Base-by-base conservation (phyloP, 2,888 invertebrate genomes). In the Nebria salina region DNA sequence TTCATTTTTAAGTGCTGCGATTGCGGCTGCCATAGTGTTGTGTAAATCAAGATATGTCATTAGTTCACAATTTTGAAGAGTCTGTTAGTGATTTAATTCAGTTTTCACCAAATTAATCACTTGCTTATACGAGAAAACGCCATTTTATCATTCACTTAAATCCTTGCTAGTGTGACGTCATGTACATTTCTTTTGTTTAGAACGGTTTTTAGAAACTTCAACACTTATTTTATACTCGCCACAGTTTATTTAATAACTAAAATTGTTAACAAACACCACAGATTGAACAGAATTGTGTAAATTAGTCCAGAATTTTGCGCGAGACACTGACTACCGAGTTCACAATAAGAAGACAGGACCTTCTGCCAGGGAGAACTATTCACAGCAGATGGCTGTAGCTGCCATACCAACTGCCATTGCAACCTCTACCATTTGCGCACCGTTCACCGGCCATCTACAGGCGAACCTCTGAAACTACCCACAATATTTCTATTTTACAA, bases 1-100 rank as follows among this genome's bases (percentile, higher is more conserved):
- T 90, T 96, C 96, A 88, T 90, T 91, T 89, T 92, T 92, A 80
- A 87, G 86, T 84, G 85, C 84, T 83, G 86, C 85, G 85, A 87
- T 85, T 84, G 88, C 85, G 85, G 88, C 83, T 82, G 85, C 87
- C 89, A 89, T 90, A 85, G 85, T 88, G 70, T 72, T 74, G 41
- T 65, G 73, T 80, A 68, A 88, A 88, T 87, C 83, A 86, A 84
- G 72, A 75, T 81, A 76, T 81, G 81, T 81, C 81, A 81, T 81
- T 81, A 81, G 76, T 81, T 81, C 81, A 86, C 85, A 89, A 88
- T 88, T 89, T 89, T 86, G 88, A 88, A 72, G 86, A 85, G 85
- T 86, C 86, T 86, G 87, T 86, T 87, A 86, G 81, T 81, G 81
- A 82, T 83, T 86, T 86, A 86, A 86, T 87, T 87, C 86, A 86